Base-by-base conservation (phyloP, 2,113 vertebrate genomes). In the Sapayoa aenigma region DNA sequence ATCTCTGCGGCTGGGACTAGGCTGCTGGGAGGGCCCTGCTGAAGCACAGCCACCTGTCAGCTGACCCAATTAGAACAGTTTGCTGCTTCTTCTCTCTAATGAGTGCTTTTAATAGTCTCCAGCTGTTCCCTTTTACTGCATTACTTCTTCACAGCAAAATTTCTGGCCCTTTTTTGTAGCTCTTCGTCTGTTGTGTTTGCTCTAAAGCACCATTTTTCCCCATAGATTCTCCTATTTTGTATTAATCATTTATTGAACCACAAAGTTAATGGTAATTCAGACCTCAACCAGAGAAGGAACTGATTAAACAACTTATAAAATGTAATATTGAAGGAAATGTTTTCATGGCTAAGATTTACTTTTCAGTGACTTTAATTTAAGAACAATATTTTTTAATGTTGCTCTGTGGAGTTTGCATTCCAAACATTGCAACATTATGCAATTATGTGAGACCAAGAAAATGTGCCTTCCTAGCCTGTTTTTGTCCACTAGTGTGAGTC, bases 1-100 rank as follows among this genome's bases (percentile, higher is more conserved):
- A 21, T 87, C 90, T 50, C 87, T 19, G 39, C 0, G 8, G 16
- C 76, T 72, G 49, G n/a, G 50, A 56, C 23, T 5, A 66, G 56
- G 84, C 89, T 87, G 55, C 60, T 0, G 5, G 86, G 87, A 95
- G 79, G 62, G 93, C 89, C 5, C 81, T 47, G 90, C 88, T 56
- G 22, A 46, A 89, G 65, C 5, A 0, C 80, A 39, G 95, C 96
- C 97, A 97, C 96, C 97, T 97, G 97, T 95, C 97, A 94, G 97
- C 96, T 97, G 97, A 95, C 92, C 95, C 87, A 73, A 23, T 96
- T 92, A 94, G 73, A 92, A 90, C 67, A 44, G 35, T 78, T 81
- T 95, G 78, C 89, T 41, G 16, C 77, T 79, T 87, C 93, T 94
- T 94, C 77, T n/a, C 39, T 19, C 88, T 94, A 73, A 83, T 95